Conservation (phyloP, 2,888 invertebrate species). For the Morpho achilles region DNA sequence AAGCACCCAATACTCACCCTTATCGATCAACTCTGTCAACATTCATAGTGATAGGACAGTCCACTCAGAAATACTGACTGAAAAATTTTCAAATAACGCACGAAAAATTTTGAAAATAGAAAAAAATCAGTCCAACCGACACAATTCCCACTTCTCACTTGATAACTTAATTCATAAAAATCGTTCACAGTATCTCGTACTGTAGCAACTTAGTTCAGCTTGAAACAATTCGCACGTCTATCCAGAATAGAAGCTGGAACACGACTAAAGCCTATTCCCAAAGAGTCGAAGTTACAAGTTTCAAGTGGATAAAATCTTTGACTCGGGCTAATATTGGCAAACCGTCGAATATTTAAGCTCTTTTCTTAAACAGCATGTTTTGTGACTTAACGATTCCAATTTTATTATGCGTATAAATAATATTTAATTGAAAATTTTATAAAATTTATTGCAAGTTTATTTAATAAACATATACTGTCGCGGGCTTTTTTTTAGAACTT, state of each 20-base stretch:
- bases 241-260: constrained; percentile 41
- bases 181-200: constrained; percentile 31
- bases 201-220: constrained; percentile 34
- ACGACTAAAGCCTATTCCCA: constrained; percentile 42
- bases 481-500: too few species aligned
- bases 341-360: neutral
- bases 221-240: constrained; percentile 39
- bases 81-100: constrained; percentile 17
- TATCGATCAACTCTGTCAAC: constrained; percentile 49
- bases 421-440: neutral
- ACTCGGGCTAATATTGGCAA: constrained; percentile 25
- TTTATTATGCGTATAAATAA: neutral
- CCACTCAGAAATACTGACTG: constrained; percentile 38
- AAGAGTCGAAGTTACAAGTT: constrained; percentile 21
- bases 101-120: constrained; percentile 6
- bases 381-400: constrained; percentile 7
- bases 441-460: neutral
- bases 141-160: constrained; percentile 12
- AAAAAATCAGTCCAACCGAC: neutral
- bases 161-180: constrained; percentile 7
- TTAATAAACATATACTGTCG: neutral
- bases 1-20: constrained; percentile 50
- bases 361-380: neutral
- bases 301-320: constrained; percentile 27
- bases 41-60: constrained; percentile 44